Conservation (phyloP, 2,888 invertebrate genomes). For the Aphrophora alni region DNA sequence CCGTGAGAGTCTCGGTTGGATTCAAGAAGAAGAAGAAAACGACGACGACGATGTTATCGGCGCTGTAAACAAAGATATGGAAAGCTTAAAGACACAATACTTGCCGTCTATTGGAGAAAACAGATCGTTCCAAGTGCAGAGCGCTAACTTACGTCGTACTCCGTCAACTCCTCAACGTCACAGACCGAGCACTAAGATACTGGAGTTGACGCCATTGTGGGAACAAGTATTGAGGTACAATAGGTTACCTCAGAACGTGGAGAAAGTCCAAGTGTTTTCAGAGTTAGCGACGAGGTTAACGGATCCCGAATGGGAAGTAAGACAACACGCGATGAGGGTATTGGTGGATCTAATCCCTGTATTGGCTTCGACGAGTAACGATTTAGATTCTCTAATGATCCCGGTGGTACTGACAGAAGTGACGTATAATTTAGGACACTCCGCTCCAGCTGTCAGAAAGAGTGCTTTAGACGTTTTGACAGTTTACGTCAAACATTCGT, state of each 20-base stretch:
- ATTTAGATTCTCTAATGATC: slow-evolving; percentile 71
- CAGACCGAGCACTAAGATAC: slow-evolving; percentile 54
- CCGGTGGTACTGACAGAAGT: slow-evolving; percentile 68
- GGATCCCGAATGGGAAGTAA: slow-evolving; percentile 84
- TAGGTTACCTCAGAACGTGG: slow-evolving; percentile 72
- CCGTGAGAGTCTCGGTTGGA: background rate
- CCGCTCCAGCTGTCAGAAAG: slow-evolving; percentile 80
- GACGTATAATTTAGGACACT: slow-evolving; percentile 79
- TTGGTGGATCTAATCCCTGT: slow-evolving; percentile 80
- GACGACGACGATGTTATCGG: slow-evolving; percentile 21
- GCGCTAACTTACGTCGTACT: slow-evolving; percentile 21
- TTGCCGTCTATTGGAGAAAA: slow-evolving; percentile 12
- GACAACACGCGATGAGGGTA: slow-evolving; percentile 81
- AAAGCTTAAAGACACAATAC: slow-evolving; percentile 25
- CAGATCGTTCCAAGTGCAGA: slow-evolving; percentile 35
- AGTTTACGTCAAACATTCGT: slow-evolving; percentile 73
- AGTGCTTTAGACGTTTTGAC: slow-evolving; percentile 78
- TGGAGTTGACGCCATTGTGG: slow-evolving; percentile 78
- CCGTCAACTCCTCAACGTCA: slow-evolving; percentile 42
- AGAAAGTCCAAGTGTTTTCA: slow-evolving; percentile 69
- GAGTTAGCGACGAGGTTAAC: slow-evolving; percentile 75
- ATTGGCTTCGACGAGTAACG: slow-evolving; percentile 62
- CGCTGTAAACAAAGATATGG: slow-evolving; percentile 13
- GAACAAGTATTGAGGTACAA: slow-evolving; percentile 78
- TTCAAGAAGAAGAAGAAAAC: background rate